phyloP scores from a whole-genome alignment of 1,140 invertebrate genomes.

The Bombus superbus region DNA sequence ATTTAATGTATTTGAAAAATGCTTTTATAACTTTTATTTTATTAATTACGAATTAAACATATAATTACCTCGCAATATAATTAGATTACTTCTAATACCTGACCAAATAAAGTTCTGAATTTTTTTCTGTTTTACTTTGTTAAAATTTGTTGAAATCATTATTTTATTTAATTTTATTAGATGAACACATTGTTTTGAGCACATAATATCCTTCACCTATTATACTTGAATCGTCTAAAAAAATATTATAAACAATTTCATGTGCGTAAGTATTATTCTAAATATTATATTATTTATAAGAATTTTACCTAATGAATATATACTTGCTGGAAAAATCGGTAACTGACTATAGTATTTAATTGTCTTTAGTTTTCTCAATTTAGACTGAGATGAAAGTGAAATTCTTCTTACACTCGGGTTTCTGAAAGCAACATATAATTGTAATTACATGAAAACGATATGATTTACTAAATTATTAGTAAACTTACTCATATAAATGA shows the following conservation, averaged over 20 bases:
- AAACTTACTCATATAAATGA: slow-evolving; percentile 68
- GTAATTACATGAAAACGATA: background rate
- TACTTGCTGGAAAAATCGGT: slow-evolving; percentile 74
- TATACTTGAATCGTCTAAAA: slow-evolving; percentile 43
- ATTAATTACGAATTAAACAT: slow-evolving; percentile 63
- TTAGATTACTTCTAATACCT: slow-evolving; percentile 15
- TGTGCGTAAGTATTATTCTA: background rate
- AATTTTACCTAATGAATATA: slow-evolving; percentile 66
- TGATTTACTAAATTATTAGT: background rate
- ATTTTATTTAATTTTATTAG: slow-evolving; percentile 41
- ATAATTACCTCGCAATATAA: slow-evolving; percentile 41
- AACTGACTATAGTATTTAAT: slow-evolving; percentile 67
- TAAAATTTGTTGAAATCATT: too few relatives aligned
- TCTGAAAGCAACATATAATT: slow-evolving; percentile 57
- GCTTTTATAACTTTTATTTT: slow-evolving; percentile 73
- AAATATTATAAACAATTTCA: slow-evolving; percentile 8
- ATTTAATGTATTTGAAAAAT: slow-evolving; percentile 77
- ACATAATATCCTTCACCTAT: slow-evolving; percentile 42
- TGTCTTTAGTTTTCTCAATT: slow-evolving; percentile 60
- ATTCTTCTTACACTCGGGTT: slow-evolving; percentile 65
- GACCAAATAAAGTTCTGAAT: background rate
- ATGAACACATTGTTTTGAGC: slow-evolving; percentile 38
- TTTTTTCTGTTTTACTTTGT: background rate
- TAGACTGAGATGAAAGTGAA: slow-evolving; percentile 60
- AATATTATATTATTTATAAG: background rate